These are phyloP conservation scores for Microcaecilia unicolor DNA, from an alignment of 2,797 vertebrate species.

Conservation along the genomic window DNA sequence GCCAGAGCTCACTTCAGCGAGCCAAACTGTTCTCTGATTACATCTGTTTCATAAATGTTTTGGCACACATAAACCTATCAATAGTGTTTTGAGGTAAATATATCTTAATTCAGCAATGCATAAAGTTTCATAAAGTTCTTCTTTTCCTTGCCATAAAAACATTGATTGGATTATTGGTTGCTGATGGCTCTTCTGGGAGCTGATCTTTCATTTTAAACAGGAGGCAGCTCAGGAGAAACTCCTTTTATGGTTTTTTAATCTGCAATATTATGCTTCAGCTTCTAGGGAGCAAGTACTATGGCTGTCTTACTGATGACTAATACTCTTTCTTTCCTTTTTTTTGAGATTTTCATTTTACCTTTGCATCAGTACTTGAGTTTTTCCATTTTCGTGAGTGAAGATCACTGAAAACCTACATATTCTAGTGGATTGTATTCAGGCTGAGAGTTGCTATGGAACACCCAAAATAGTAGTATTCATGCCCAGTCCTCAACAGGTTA, in stretches of 20 bases:
- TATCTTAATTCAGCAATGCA: constrained; percentile 8
- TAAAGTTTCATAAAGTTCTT: constrained; percentile 8
- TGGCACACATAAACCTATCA: constrained; percentile 18
- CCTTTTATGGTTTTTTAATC: neutral
- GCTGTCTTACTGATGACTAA: too few relatives aligned
- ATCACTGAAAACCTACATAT: too few relatives aligned
- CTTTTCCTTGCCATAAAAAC: neutral
- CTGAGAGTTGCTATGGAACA: too few relatives aligned
- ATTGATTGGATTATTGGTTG: neutral
- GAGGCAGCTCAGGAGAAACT: neutral
- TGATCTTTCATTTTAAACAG: neutral
- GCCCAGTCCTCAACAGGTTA: too few relatives aligned
- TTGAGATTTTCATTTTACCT: too few relatives aligned
- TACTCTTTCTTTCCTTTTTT: too few relatives aligned
- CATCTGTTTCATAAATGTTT: constrained; percentile 33
- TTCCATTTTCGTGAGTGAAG: too few relatives aligned
- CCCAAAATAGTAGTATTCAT: too few relatives aligned
- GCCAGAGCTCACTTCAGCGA: rapidly evolving
- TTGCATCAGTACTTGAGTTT: too few relatives aligned
- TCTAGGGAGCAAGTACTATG: too few relatives aligned
- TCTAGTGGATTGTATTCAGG: too few relatives aligned
- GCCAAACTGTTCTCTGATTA: neutral
- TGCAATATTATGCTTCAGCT: too few relatives aligned
- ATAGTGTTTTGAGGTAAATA: constrained; percentile 29
- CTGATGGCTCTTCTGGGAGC: neutral